Evolutionary conservation across 2,113 vertebrate species (phyloP), one percentile per base, ranked within the genome.

Genomic region (Mustela nigripes): DNA sequence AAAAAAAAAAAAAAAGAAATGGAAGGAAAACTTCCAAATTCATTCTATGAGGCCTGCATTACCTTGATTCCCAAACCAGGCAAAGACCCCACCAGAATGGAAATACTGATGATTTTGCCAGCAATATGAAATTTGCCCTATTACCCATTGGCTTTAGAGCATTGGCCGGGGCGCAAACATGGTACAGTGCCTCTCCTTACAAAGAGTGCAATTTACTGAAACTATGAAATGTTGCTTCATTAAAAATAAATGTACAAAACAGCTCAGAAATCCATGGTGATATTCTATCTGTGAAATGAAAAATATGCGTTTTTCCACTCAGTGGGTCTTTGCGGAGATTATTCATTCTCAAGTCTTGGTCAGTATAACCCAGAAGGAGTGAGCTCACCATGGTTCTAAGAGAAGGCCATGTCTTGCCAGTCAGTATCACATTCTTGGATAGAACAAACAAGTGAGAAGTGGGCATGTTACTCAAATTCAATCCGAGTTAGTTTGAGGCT

Each of bases 201-300:
- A 56, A 31, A 92, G 26, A 73, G 10, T 26, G 21, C 1, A 62
- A 8, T 89, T 87, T n/a, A 73, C 22, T 93, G 90, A 69, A 93
- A 94, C 50, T 84, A 33, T 56, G 16, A 12, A 56, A 36, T 10
- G 7, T 88, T 12, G 0, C 79, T 39, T 86, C 81, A 3, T 81
- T 82, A 65, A 78, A 86, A 94, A 36, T 81, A 42, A 73, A 76
- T 21, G 45, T 56, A 21, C 11, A 71, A 73, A 93, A 82, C 76
- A 94, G 86, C 71, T 85, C 22, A 96, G 28, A 96, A 82, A 69
- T 74, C 36, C 0, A 80, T 65, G 26, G 71, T 56, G 33, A 42
- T 91, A 76, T 63, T 90, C 89, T 91, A 71, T 81, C 18, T 81
- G 7, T 91, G 48, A 28, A 85, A 42, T 93, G 11, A 89, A 94